Evolutionary conservation across 2,797 vertebrate genomes (phyloP), one percentile per base, ranked within the genome.

Genomic region (Rhinatrema bivittatum): DNA sequence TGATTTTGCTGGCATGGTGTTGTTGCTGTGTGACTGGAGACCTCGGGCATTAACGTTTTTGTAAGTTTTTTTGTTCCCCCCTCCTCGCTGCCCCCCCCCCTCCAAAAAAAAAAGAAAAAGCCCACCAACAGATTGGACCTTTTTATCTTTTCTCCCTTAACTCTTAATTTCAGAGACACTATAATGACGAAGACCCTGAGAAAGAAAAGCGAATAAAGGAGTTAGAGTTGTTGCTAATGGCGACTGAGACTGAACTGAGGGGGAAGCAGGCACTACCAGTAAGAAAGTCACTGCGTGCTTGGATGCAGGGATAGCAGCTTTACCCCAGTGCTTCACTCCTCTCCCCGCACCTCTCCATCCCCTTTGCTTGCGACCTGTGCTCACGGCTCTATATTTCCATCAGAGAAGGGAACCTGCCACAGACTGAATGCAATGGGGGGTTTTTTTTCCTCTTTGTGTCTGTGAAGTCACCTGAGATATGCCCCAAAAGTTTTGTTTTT

Each of bases 171-270:
- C 71, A 98, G 96, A 97, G 91, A 93, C 93, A 94, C 90, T 98
- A 94, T 91, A 86, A 81, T 55, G 96, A 98, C 70, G 96, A 99
- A 77, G 96, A 99, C 70, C 96, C 94, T 15, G 96, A 99, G 78
- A 99, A 98, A 79, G 96, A 98, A 82, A 92, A 98, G 74, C 82
- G 94, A 76, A 97, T 98, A 82, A 98, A 99, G 74, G 94, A 98
- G 80, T 92, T 99, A 59, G 94, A 99, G 68, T 83, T 91, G 82
- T 88, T 95, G 69, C 91, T 99, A 56, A 99, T 97, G 94, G 98
- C 96, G 20, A 95, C 96, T 60, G 96, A 99, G 74, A 96, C 98
- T 50, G 96, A 99, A 76, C 81, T 99, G 49, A 88, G 91, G 81
- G 92, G 91, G 65, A 91, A 95, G 68, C 89, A 94, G 54, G 77